Base-by-base conservation (phyloP, 2,888 invertebrate species). In the Abrostola triplasia region DNA sequence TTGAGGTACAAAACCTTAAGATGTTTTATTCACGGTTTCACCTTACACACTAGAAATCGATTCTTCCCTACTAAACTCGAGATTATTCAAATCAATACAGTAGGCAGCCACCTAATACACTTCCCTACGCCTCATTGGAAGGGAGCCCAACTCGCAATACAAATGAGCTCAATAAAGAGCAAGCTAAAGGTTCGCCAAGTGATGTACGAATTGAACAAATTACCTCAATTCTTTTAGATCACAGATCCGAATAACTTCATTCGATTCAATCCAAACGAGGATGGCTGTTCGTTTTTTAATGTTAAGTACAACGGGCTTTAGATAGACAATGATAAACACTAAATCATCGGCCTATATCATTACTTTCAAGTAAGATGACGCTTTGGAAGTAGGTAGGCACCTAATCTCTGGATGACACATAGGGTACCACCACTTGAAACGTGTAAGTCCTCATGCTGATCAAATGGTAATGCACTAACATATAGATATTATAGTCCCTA, bases 121-220 rank as follows among this genome's bases (percentile, higher is more conserved):
- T 64, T 73, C 57, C 61, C 50, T 59, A 55, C 60, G 56, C 41
- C 36, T 79, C 67, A 77, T 67, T 77, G 67, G 53, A 58, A 59
- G 50, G 52, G 64, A 53, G 64, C 56, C 57, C 65, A 69, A 65
- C 68, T 76, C 73, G 57, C 70, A 70, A 77, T 80, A 84, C 69
- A 82, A 84, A 84, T 82, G 76, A 77, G 70, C 65, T 68, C 73
- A 73, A 81, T 83, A 79, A 76, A 79, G 71, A 59, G n/a, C 76
- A 68, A 70, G 71, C 74, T 73, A 74, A 78, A 65, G 70, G 66
- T 79, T 80, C 64, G 57, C 53, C 67, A 63, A 70, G 64, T 73
- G 73, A 74, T 62, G 68, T 75, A 73, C 55, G 67, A 59, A 66
- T 70, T 59, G 68, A 69, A 80, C 77, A 75, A 82, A 84, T 80